These are phyloP conservation scores for Ciona savignyi DNA, from an alignment of 23 tunicate genomes.

Conservation along the genomic window DNA sequence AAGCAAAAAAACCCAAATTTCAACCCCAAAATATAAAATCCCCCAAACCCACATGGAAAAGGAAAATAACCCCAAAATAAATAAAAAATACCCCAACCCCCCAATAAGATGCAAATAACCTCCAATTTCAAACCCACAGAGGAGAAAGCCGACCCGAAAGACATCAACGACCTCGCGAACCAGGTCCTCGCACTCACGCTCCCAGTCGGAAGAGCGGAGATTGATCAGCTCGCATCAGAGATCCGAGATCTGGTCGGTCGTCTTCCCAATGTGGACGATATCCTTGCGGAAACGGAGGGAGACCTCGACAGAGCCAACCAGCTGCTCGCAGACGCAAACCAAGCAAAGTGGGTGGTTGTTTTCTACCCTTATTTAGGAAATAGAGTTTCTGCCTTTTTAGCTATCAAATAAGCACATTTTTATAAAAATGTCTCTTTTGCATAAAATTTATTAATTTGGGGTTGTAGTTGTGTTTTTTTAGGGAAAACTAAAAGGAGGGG, in stretches of 20 bases:
- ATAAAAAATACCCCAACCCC: too few relatives aligned
- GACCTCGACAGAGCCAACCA: conserved; percentile 45
- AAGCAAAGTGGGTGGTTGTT: conserved; percentile 45
- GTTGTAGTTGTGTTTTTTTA: not conserved
- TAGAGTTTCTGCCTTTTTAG: too few relatives aligned
- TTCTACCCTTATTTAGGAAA: too few relatives aligned
- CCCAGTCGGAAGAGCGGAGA: conserved; percentile 53
- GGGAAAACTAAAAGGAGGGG: too few relatives aligned
- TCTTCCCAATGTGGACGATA: conserved; percentile 72
- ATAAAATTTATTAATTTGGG: too few relatives aligned
- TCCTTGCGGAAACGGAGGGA: conserved; percentile 27
- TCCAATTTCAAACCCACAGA: conserved; percentile 43
- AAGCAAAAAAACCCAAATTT: too few relatives aligned
- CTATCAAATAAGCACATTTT: too few relatives aligned
- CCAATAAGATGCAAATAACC: too few relatives aligned
- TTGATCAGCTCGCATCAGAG: conserved; percentile 32
- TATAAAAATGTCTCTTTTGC: too few relatives aligned
- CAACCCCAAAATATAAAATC: not conserved
- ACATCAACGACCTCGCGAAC: conserved; percentile 52
- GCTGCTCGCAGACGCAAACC: conserved; percentile 51
- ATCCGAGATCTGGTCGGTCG: conserved; percentile 42
- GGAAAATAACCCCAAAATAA: too few relatives aligned
- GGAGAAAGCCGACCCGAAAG: conserved; percentile 69
- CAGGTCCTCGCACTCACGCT: conserved; percentile 67
- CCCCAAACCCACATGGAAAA: not conserved